A percentile compares a stretch with the other conserved stretches of the same genome.
Conservation (phyloP, 2,113 vertebrate species). For the Anolis carolinensis region DNA sequence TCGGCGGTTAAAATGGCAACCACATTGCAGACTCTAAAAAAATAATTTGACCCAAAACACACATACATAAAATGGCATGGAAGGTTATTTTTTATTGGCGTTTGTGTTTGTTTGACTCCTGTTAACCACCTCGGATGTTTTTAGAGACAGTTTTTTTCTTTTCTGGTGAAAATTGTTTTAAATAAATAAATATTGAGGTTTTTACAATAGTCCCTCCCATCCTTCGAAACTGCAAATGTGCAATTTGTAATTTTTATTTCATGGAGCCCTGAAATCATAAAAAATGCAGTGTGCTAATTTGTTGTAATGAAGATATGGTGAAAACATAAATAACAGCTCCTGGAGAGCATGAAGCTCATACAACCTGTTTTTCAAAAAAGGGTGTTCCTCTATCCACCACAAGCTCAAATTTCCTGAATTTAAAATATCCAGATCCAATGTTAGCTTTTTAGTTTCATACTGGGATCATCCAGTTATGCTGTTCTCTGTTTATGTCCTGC, state of each 20-base stretch:
- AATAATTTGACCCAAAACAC: too few species aligned
- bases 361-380: not conserved
- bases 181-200: not conserved
- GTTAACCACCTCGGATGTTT: not conserved
- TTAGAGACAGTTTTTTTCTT: not conserved
- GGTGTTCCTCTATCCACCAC: not conserved
- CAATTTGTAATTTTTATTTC: too few species aligned
- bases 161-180: not conserved
- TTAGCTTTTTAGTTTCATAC: not conserved
- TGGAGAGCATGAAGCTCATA: not conserved
- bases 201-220: not conserved
- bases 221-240: not conserved
- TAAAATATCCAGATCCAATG: not conserved
- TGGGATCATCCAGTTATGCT: not conserved
- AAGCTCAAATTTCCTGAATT: not conserved
- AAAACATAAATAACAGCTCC: not conserved
- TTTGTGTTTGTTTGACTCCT: not conserved
- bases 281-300: not conserved
- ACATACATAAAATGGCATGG: not conserved
- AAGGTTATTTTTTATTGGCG: not conserved
- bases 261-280: not conserved
- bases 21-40: not conserved
- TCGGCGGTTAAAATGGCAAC: not conserved
- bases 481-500: not conserved
- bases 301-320: not conserved